Base-by-base conservation (phyloP, 1,140 invertebrate genomes). In the Anoplolepis gracilipes region DNA sequence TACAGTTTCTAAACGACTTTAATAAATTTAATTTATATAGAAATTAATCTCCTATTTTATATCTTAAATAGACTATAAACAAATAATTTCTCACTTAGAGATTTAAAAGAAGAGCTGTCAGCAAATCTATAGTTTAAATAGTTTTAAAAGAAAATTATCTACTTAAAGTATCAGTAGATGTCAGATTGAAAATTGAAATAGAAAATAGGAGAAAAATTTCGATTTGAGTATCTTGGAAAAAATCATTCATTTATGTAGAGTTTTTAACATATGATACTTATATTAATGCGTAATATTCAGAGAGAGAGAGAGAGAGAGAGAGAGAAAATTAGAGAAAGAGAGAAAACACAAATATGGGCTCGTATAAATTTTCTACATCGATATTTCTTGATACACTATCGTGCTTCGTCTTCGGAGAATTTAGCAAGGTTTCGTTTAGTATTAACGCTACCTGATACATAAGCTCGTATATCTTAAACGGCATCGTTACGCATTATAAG, bases 401-500 rank as follows among this genome's bases (percentile, higher is more conserved):
- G 53, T 46, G 65, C 36, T 72, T 28, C 25, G 67, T 59, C 78
- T 82, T 82, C 78, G 36, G 78, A 82, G 78, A 82, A 82, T 82
- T 82, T 69, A 82, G 78, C 78, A 73, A 73, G 49, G 53, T 82
- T 82, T 82, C 67, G 49, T 82, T 73, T 82, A 69, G 49, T 81
- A 70, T 65, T 79, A 79, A 70, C 22, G 78, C 33, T 42, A 82
- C 67, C 67, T 30, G 78, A 82, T 82, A 82, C 78, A 42, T 42
- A 55, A 62, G 78, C 78, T 82, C 78, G 53, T 72, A 59, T 82
- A 73, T 82, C 78, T 59, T 72, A 82, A 42, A 57, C 78, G 78
- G 78, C 67, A 73, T 73, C 78, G 67, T 82, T 82, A 82, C 67
- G 78, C 78, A 73, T 70, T 73, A 72, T 82, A 82, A 82, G 78